These are phyloP conservation scores for Rhagoletis pomonella DNA, from an alignment of 1,140 invertebrate species.

Conservation along the genomic window DNA sequence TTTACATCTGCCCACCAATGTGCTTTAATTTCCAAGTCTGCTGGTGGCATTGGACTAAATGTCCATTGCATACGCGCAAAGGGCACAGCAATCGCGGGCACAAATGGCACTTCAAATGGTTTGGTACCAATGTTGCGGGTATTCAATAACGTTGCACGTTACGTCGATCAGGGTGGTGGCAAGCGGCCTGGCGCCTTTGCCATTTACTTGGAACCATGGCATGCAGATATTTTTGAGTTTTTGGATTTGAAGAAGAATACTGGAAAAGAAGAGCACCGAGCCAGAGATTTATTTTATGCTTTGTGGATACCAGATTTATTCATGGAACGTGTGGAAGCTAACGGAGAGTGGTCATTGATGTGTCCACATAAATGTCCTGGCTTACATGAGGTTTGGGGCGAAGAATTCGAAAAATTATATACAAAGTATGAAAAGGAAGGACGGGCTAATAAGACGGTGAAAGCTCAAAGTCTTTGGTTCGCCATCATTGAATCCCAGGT, in stretches of 20 bases:
- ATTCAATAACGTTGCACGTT: conserved; percentile 96
- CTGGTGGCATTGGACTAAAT: conserved; percentile 97
- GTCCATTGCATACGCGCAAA: conserved; percentile 96
- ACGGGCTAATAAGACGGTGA: conserved; percentile 83
- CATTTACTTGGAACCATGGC: conserved; percentile 99
- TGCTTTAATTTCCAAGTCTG: conserved; percentile 97
- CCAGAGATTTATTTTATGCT: conserved; percentile 97
- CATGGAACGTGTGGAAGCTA: conserved; percentile 94
- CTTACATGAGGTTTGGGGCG: conserved; percentile 93
- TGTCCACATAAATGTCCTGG: conserved; percentile 96
- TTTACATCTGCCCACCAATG: conserved; percentile 96
- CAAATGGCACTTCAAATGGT: conserved; percentile 96
- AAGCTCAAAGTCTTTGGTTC: conserved; percentile 94
- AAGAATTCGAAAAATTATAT: conserved; percentile 95
- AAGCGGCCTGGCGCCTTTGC: conserved; percentile 99
- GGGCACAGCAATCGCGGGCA: conserved; percentile 94
- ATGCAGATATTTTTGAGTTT: conserved; percentile 97
- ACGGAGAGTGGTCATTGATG: conserved; percentile 96
- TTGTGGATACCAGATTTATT: conserved; percentile 99
- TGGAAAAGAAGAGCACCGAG: conserved; percentile 93
- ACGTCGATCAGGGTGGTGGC: conserved; percentile 99
- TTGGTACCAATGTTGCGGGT: conserved; percentile 98
- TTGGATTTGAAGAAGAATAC: conserved; percentile 96
- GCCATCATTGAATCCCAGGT: conserved; percentile 97
- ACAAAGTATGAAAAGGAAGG: conserved; percentile 90